These are phyloP conservation scores for Syrphus vitripennis DNA, from an alignment of 2,888 invertebrate species.

Conservation along the genomic window DNA sequence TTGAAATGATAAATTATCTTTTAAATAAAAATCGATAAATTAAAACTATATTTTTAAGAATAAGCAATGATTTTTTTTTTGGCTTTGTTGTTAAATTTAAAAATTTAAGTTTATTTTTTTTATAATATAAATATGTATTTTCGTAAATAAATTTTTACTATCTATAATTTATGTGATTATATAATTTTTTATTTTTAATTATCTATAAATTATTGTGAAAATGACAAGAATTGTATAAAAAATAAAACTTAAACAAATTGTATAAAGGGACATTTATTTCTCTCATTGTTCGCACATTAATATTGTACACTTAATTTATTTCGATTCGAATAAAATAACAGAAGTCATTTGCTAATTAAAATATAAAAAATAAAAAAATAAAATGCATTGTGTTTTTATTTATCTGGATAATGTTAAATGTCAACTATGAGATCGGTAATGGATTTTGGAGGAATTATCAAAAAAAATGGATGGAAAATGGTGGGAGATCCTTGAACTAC, in stretches of 20 bases:
- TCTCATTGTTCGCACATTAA: slow-evolving; percentile 72
- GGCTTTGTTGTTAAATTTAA: not conserved
- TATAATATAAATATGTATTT: not conserved
- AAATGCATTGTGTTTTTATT: slow-evolving; percentile 12
- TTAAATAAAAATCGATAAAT: not conserved
- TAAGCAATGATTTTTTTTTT: slow-evolving; percentile 12
- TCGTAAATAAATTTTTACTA: no score
- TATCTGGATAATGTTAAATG: not conserved
- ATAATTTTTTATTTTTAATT: slow-evolving; percentile 19
- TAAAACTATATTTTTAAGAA: not conserved
- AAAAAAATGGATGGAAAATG: no score
- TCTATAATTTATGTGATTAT: slow-evolving; percentile 31
- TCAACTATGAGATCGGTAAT: no score
- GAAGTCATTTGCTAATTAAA: slow-evolving; percentile 71
- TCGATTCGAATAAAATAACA: slow-evolving; percentile 69
- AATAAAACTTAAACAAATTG: slow-evolving; percentile 32
- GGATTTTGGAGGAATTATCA: no score
- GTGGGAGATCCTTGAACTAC: no score
- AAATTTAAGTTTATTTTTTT: slow-evolving; percentile 4
- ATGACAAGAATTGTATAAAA: slow-evolving; percentile 50
- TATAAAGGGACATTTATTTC: slow-evolving; percentile 65
- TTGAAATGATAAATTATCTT: slow-evolving; percentile 11
- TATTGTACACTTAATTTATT: slow-evolving; percentile 71
- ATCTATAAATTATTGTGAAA: slow-evolving; percentile 9
- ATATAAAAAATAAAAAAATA: slow-evolving; percentile 53